phyloP scores from a whole-genome alignment of 2,797 vertebrate species.

The Phrynocephalus forsythii region DNA sequence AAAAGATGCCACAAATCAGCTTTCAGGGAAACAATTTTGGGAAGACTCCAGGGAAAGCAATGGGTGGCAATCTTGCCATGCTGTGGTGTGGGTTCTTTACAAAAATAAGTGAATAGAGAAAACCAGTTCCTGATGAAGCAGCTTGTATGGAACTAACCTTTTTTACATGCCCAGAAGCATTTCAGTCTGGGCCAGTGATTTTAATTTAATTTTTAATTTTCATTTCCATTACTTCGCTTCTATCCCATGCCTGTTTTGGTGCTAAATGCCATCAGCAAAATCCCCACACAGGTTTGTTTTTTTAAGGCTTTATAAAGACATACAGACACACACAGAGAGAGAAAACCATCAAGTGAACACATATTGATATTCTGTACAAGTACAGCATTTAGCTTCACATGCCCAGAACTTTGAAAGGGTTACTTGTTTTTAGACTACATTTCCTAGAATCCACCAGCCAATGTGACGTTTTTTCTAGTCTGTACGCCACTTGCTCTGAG shows the following conservation, averaged over 20 bases:
- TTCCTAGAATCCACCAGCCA: not conserved
- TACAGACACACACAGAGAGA: too few species aligned
- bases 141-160: not conserved
- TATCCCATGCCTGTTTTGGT: not conserved
- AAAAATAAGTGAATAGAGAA: not conserved
- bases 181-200: not conserved
- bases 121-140: not conserved
- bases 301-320: not conserved
- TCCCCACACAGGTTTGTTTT: not conserved
- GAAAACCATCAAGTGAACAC: not conserved
- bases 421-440: not conserved
- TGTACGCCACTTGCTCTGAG: too few species aligned
- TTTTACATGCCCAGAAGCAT: not conserved
- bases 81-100: not conserved
- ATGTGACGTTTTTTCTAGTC: too few species aligned
- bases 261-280: not conserved
- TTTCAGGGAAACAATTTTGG: not conserved
- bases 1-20: not conserved
- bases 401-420: not conserved
- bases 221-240: not conserved
- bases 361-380: not conserved
- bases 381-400: not conserved
- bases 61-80: not conserved
- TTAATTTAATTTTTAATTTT: not conserved
- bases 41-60: not conserved